Evolutionary conservation across 1,140 invertebrate genomes (phyloP).

Genomic region (Acyrthosiphon pisum): DNA sequence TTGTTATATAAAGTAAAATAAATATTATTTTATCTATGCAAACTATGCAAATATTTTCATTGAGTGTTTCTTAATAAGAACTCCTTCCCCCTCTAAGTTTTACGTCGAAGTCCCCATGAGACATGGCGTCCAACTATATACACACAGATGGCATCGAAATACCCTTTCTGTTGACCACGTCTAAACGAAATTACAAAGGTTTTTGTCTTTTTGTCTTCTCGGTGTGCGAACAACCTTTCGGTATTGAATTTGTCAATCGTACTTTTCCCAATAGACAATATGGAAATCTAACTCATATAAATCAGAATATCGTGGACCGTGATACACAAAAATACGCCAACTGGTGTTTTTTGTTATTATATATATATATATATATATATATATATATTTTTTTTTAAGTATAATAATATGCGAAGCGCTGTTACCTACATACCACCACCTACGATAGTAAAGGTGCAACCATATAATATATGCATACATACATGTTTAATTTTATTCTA

Average conservation of each 20-base stretch:
- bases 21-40: not conserved
- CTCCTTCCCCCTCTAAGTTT: not conserved
- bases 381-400: not conserved
- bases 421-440: not conserved
- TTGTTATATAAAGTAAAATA: not conserved
- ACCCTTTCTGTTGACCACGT: not conserved
- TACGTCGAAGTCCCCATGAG: not conserved
- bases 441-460: not conserved
- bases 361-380: no score
- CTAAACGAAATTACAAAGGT: not conserved
- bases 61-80: not conserved
- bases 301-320: not conserved
- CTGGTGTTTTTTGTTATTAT: not conserved
- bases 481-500: not conserved
- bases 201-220: not conserved
- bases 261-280: slow-evolving; percentile 12
- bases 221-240: not conserved
- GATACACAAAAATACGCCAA: not conserved
- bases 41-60: not conserved
- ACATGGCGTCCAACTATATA: not conserved
- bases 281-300: not conserved
- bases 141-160: not conserved
- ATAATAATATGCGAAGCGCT: not conserved
- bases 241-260: not conserved
- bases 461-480: not conserved